phyloP scores from a whole-genome alignment of 2,113 vertebrate species.

The Stictonetta naevosa region DNA sequence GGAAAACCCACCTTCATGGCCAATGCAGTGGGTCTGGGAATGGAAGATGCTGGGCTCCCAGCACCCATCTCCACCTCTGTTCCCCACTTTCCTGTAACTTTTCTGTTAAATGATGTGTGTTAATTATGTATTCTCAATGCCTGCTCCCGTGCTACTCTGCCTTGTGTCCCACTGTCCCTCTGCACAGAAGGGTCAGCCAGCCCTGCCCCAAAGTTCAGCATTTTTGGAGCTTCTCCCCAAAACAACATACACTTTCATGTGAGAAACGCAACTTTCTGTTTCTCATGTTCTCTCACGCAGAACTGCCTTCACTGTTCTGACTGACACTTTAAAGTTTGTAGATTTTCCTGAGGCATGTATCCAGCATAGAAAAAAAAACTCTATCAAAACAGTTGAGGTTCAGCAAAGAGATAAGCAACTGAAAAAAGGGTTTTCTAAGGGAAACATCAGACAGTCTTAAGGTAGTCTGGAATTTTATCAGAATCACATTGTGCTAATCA shows the following conservation, averaged over 20 bases:
- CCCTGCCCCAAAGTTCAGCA: background rate
- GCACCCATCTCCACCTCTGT: background rate
- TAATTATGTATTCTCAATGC: background rate
- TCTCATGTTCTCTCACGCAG: background rate
- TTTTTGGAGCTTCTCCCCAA: background rate
- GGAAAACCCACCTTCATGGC: background rate
- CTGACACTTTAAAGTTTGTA: slow-evolving; percentile 54
- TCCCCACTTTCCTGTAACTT: background rate
- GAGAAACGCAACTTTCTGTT: background rate
- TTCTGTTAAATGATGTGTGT: background rate
- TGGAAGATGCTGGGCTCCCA: background rate
- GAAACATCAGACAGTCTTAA: background rate
- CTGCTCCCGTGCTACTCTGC: background rate
- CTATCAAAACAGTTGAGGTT: slow-evolving; percentile 5
- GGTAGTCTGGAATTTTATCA: background rate
- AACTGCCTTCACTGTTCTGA: slow-evolving; percentile 48
- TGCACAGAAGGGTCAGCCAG: background rate
- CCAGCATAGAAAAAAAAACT: slow-evolving; percentile 26
- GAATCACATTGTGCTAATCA: background rate
- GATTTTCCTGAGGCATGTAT: slow-evolving; percentile 57
- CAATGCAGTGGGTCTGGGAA: background rate
- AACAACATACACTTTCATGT: background rate
- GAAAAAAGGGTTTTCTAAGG: background rate
- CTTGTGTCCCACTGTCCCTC: background rate
- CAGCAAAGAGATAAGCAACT: background rate